phyloP scores from a whole-genome alignment of 1,140 invertebrate genomes.

The Dendrolimus kikuchii region DNA sequence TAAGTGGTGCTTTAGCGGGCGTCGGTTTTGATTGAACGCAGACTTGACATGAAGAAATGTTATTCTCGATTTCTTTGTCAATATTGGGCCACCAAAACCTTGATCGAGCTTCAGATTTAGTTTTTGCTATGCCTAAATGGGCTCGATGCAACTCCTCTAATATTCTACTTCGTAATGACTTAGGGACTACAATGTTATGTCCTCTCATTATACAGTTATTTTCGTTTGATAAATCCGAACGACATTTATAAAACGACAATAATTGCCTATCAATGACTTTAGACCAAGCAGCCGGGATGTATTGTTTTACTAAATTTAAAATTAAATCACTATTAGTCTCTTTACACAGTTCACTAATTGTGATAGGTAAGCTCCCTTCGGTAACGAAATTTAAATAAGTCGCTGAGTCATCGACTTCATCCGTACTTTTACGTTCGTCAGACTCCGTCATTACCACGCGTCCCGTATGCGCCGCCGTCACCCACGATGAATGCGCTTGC shows the following conservation, averaged over 20 bases:
- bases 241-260: slow-evolving; percentile 13
- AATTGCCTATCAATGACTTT: slow-evolving; percentile 4
- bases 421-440: no score
- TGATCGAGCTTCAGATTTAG: slow-evolving; percentile 22
- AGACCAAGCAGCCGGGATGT: slow-evolving; percentile 7
- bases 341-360: no score
- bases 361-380: no score
- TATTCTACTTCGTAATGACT: slow-evolving; percentile 8
- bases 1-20: slow-evolving; percentile 6
- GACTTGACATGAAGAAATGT: slow-evolving; percentile 11
- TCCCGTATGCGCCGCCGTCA: no score
- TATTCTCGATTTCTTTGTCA: slow-evolving; percentile 10
- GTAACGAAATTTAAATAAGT: no score
- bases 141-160: slow-evolving; percentile 21
- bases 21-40: slow-evolving; percentile 7
- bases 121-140: no score
- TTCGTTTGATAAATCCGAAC: slow-evolving; percentile 13
- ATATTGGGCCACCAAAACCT: slow-evolving; percentile 17
- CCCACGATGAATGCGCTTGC: no score
- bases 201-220: slow-evolving; percentile 17
- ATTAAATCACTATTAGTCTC: not conserved
- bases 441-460: no score
- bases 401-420: no score
- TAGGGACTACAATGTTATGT: slow-evolving; percentile 19
- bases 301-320: not conserved